A percentile compares a stretch with the other conserved stretches of the same genome.
phyloP scores from a whole-genome alignment of 2,797 vertebrate genomes.

The Glyptemys insculpta region DNA sequence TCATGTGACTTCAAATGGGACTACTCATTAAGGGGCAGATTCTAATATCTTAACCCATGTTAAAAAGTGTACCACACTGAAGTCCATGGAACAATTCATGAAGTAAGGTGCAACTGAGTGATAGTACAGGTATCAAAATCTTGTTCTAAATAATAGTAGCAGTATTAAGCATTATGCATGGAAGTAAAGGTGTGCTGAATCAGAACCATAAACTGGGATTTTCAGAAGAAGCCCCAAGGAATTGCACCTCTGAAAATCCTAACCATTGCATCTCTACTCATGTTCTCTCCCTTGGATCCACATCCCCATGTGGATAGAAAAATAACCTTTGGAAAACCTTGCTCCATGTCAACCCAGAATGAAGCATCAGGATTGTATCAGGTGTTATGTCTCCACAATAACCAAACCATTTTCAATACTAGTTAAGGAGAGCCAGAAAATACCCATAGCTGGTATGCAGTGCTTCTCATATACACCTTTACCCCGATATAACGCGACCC shows the following conservation, averaged over 20 bases:
- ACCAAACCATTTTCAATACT: accelerated
- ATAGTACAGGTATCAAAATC: neutral
- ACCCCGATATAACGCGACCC: no score
- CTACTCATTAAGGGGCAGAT: neutral
- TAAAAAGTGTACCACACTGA: accelerated
- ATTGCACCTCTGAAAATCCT: neutral
- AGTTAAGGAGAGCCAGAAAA: neutral
- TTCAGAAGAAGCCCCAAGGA: neutral
- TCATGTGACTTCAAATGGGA: neutral
- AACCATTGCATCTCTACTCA: neutral
- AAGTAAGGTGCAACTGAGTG: neutral
- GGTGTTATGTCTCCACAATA: neutral
- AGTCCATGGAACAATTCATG: neutral
- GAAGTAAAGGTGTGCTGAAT: neutral
- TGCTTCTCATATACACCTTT: neutral
- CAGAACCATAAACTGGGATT: neutral
- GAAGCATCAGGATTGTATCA: neutral
- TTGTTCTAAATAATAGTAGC: neutral
- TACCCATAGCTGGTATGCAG: neutral
- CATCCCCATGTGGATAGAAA: neutral
- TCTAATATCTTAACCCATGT: neutral
- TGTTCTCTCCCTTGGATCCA: neutral
- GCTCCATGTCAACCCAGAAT: neutral
- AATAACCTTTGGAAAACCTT: neutral
- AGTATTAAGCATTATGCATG: accelerated